A percentile compares a stretch with the other conserved stretches of the same genome.
These are phyloP conservation scores for Ryuthela nishihirai DNA, from an alignment of 2,888 invertebrate species.

Conservation along the genomic window DNA sequence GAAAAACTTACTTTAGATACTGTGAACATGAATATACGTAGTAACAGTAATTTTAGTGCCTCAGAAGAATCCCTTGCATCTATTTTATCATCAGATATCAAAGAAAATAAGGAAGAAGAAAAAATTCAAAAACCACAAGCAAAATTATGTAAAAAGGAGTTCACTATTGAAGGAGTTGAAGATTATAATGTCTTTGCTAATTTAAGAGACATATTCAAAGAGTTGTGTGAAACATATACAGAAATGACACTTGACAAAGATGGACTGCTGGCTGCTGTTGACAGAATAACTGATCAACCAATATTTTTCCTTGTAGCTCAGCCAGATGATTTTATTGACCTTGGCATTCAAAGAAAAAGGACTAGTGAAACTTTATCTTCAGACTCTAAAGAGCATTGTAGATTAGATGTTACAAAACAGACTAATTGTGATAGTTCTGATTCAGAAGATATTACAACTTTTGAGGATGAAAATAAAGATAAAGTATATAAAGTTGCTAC, in stretches of 20 bases:
- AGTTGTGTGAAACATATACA: constrained; percentile 56
- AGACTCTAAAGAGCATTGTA: constrained; percentile 41
- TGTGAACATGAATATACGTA: constrained; percentile 41
- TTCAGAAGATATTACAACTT: constrained; percentile 30
- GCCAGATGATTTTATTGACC: constrained; percentile 55
- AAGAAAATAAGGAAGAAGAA: no score
- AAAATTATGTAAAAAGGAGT: no score
- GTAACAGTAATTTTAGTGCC: not conserved
- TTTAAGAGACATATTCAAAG: constrained; percentile 53
- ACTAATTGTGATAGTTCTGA: constrained; percentile 26
- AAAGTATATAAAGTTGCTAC: constrained; percentile 54
- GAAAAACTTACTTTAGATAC: constrained; percentile 50
- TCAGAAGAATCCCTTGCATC: no score
- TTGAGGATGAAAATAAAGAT: constrained; percentile 31
- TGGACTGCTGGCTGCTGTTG: constrained; percentile 51
- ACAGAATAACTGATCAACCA: constrained; percentile 55
- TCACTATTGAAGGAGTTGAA: no score
- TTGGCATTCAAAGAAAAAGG: constrained; percentile 39
- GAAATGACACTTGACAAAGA: constrained; percentile 55
- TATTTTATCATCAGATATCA: no score
- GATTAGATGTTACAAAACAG: constrained; percentile 45
- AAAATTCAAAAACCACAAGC: no score
- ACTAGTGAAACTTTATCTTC: not conserved
- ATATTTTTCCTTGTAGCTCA: constrained; percentile 60
- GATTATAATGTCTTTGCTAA: constrained; percentile 6